These are phyloP conservation scores for Philaenus spumarius DNA, from an alignment of 1,140 invertebrate genomes.

Conservation along the genomic window DNA sequence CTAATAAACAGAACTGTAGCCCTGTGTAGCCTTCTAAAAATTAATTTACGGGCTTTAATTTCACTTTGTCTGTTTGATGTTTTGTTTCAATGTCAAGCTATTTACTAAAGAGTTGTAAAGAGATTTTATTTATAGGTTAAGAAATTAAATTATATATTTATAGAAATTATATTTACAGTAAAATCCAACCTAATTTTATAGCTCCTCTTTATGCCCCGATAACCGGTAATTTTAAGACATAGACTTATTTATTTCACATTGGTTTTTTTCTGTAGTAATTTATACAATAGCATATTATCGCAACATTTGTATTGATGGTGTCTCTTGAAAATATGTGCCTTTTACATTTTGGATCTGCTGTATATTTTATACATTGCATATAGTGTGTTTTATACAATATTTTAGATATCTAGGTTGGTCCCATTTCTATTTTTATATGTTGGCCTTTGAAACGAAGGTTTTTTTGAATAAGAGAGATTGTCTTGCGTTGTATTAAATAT, in stretches of 20 bases:
- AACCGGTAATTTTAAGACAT: not conserved
- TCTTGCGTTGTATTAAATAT: no score
- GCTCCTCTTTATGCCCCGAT: not conserved
- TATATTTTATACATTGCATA: not conserved
- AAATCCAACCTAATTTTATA: not conserved
- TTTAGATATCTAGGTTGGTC: not conserved
- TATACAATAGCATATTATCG: not conserved
- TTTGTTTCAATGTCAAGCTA: no score
- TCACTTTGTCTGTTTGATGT: no score
- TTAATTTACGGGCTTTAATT: no score
- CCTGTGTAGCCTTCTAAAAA: no score
- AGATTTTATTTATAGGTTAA: not conserved
- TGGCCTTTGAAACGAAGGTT: not conserved
- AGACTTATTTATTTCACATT: not conserved
- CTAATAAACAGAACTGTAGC: no score
- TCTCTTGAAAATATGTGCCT: not conserved
- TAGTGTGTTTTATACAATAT: not conserved
- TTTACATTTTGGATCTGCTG: constrained; percentile 4
- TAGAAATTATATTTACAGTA: not conserved
- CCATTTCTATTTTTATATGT: constrained; percentile 6
- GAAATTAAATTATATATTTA: not conserved
- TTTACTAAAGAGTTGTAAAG: no score
- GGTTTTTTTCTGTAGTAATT: not conserved
- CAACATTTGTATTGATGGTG: not conserved
- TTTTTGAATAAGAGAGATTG: no score